A percentile compares a stretch with the other conserved stretches of the same genome.
Evolutionary conservation across 1,140 invertebrate species (phyloP).

Genomic region (Delia radicum): DNA sequence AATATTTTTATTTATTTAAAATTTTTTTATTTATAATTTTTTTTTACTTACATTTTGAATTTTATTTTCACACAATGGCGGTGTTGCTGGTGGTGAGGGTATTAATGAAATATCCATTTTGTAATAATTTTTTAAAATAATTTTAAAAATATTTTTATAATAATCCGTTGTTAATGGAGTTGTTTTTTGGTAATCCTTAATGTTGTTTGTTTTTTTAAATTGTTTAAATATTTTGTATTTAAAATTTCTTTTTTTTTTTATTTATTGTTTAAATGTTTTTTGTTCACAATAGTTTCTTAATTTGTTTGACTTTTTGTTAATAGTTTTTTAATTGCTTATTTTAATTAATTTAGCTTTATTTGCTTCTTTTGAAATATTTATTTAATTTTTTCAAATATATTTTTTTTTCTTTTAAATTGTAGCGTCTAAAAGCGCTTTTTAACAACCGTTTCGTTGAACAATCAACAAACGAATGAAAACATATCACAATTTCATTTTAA

Average conservation of each 20-base stretch:
- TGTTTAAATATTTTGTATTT: conserved; percentile 29
- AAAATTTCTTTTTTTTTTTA: conserved; percentile 19
- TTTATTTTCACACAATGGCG: conserved; percentile 58
- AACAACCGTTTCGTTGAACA: conserved; percentile 51
- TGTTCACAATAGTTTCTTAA: conserved; percentile 8
- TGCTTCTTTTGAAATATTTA: neutral
- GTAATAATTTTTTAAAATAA: conserved; percentile 23
- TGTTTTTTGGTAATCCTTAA: conserved; percentile 22
- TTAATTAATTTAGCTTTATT: conserved; percentile 20
- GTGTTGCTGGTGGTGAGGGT: conserved; percentile 63
- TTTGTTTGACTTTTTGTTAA: neutral
- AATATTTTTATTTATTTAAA: neutral
- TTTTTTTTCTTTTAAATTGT: conserved; percentile 25
- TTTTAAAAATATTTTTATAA: conserved; percentile 26
- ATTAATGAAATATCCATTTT: conserved; percentile 57
- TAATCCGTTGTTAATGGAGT: conserved; percentile 17
- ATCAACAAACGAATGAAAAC: conserved; percentile 55
- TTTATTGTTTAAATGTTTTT: neutral
- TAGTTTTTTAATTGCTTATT: conserved; percentile 32
- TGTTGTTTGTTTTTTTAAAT: conserved; percentile 13
- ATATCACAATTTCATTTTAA: conserved; percentile 9
- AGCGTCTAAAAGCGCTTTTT: conserved; percentile 15
- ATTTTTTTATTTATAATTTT: neutral
- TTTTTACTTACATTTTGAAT: conserved; percentile 60
- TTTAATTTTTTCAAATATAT: conserved; percentile 31